Conservation (phyloP, 2,888 invertebrate genomes). For the Erebia ligea region DNA sequence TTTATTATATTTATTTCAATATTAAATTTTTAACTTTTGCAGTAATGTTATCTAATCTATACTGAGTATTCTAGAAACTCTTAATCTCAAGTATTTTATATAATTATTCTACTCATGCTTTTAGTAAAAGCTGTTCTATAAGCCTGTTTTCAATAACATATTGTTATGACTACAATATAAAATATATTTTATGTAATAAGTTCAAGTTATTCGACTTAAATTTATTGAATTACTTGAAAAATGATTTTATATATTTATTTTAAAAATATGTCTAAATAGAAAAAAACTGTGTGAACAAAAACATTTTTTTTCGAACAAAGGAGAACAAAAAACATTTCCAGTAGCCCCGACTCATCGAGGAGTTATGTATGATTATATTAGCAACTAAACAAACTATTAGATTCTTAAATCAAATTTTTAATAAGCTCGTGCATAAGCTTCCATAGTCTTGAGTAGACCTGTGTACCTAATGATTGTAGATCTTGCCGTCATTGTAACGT, state of each 20-base stretch:
- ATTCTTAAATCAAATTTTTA: slow-evolving; percentile 29
- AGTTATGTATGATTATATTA: slow-evolving; percentile 17
- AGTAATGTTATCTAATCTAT: not conserved
- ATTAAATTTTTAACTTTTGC: not conserved
- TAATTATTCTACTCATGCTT: slow-evolving; percentile 38
- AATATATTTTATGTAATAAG: not conserved
- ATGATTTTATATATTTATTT: not conserved
- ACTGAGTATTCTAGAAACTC: slow-evolving; percentile 5
- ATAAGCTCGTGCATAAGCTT: slow-evolving; percentile 36
- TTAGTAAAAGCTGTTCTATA: slow-evolving; percentile 35
- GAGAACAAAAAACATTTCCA: slow-evolving; percentile 6
- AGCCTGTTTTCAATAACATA: slow-evolving; percentile 27
- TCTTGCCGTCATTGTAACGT: slow-evolving; percentile 7
- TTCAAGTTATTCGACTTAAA: not conserved
- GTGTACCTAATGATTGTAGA: slow-evolving; percentile 12
- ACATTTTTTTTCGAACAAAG: not conserved
- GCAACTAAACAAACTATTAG: slow-evolving; percentile 22
- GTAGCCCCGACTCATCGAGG: slow-evolving; percentile 15
- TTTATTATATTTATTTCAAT: not conserved
- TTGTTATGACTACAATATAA: not conserved
- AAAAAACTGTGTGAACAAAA: slow-evolving; percentile 10
- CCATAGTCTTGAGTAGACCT: slow-evolving; percentile 15
- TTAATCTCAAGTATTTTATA: slow-evolving; percentile 1
- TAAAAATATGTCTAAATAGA: slow-evolving; percentile 3
- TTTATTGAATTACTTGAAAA: not conserved